Base-by-base conservation (phyloP, 2,797 vertebrate genomes). In the Serranus cabrilla region DNA sequence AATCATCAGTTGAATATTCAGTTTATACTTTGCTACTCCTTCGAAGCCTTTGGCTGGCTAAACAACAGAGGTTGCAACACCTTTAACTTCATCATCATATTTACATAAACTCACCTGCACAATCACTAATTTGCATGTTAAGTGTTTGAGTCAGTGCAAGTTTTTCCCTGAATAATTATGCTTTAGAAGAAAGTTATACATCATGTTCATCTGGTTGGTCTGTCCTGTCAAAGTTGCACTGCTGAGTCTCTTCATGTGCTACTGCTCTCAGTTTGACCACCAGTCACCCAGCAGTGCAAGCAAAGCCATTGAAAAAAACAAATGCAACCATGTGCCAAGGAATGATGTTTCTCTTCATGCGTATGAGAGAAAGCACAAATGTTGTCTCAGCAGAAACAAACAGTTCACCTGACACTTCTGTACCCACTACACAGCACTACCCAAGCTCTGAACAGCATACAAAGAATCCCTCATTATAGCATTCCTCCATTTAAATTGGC, bases 381-480 rank as follows among this genome's bases (percentile, higher is more conserved):
- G 73, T 63, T 71, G 67, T 40, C 76, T 74, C 49, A 58, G 78
- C 73, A 73, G 42, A 70, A 81, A 73, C 49, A 71, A 71, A 59
- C 23, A 55, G 20, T 43, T 74, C 46, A 59, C 55, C 62, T n/a
- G 45, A 65, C 40, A 57, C 69, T 64, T 78, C 61, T 63, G 46
- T 45, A 14, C 21, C 47, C 20, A 49, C 39, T n/a, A 46, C 31
- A 64, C 43, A 50, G 23, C 74, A 47, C 39, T 43, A n/a, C 16
- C 34, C 11, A 2, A 40, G 34, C 51, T 42, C 62, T 57, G n/a
- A 52, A 25, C 49, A 71, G 40, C 1, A 63, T 51, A 59, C 25
- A 70, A 31, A 65, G 10, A 60, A 20, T 17, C 39, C 40, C 50
- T 76, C 16, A 64, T 68, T 76, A 79, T 11, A 21, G 34, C 5